phyloP scores from a whole-genome alignment of 2,797 vertebrate genomes.

The Gymnocypris eckloni region DNA sequence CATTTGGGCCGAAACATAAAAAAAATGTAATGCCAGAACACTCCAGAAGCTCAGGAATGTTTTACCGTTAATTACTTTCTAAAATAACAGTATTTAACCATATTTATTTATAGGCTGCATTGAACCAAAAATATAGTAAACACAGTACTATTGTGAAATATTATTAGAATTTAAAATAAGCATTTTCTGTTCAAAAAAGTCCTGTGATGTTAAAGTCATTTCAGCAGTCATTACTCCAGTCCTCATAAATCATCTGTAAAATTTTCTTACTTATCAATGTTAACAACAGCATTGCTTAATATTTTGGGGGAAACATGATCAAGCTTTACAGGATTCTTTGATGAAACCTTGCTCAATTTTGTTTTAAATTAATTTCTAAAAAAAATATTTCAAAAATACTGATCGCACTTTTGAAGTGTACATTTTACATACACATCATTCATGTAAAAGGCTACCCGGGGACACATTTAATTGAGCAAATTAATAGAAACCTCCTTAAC shows the following conservation, averaged over 20 bases:
- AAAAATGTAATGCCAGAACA: neutral
- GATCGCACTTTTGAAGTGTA: neutral
- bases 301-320: neutral
- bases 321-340: neutral
- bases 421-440: neutral
- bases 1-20: neutral
- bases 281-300: neutral
- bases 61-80: neutral
- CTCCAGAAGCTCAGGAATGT: neutral
- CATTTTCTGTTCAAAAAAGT: neutral
- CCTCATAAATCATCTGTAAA: neutral
- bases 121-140: neutral
- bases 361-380: neutral
- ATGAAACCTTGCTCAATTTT: neutral
- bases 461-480: neutral
- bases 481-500: neutral
- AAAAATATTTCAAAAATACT: neutral
- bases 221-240: neutral
- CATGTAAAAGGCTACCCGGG: neutral
- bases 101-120: neutral
- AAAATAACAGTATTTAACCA: neutral
- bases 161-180: neutral
- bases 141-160: neutral
- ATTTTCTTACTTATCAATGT: neutral
- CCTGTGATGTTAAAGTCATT: neutral